Evolutionary conservation across 2,888 invertebrate genomes (phyloP), one percentile per base, ranked within the genome.

Genomic region (Xanthorhoe spadicearia): DNA sequence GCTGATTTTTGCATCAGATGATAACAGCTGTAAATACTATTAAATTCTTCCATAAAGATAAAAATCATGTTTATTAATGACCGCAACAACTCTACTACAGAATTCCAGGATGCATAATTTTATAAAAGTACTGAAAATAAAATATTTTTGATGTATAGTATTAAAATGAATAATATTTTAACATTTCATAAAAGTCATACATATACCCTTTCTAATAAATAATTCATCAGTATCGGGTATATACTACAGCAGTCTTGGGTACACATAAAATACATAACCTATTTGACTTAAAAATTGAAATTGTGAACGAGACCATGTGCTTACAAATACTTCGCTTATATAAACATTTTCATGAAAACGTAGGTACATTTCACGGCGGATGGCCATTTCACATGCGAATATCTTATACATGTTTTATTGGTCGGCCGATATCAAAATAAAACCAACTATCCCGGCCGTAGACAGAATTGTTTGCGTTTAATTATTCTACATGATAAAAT

Each of bases 381-480:
- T 48, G 50, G 18, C 43, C 23, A 17, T 52, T 61, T 66, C 8
- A 61, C 50, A 52, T 54, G 53, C 51, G 2, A 28, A 62, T 64
- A 61, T 62, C 62, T 65, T 60, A 56, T 69, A 61, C 52, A 64
- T 56, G 50, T 61, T 61, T 61, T 61, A 61, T 57, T 57, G 32
- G 46, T 32, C 23, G 50, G 53, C 55, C 58, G 50, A 51, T 83
- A 87, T 84, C 78, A 80, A 86, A 86, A 84, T 86, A 84, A 84
- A 86, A 87, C 79, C 76, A 77, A 83, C 85, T 83, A 85, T 51
- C 80, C 77, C 75, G 73, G 77, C 76, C 66, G 78, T 77, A 83
- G 83, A 83, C 72, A 78, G 83, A 83, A 85, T 84, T 89, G 89
- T 89, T 89, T 89, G 86, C 86, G 76, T 88, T 90, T 89, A 89